Base-by-base conservation (phyloP, 53 echinoderm and acorn worm species). In the Crossaster papposus region DNA sequence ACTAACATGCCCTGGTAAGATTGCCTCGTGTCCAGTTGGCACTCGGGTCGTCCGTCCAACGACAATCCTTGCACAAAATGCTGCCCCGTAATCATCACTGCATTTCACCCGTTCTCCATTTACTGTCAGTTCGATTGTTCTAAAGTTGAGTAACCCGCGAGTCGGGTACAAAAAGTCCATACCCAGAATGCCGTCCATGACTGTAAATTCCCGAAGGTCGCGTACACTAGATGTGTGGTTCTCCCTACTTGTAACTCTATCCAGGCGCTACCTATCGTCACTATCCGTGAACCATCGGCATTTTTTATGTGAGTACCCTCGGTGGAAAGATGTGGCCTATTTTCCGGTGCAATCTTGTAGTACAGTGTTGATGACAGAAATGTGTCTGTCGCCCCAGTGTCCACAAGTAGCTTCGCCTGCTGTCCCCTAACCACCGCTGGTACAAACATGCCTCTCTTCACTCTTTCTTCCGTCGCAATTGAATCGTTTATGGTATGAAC, bases 381-480 rank as follows among this genome's bases (percentile, higher is more conserved):
- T 0, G 91, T 85, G 78, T 91, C 23, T 1, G 85, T 85, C 14
- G 91, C 85, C 30, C 85, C 91, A n/a, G n/a, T n/a, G n/a, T n/a
- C n/a, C n/a, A n/a, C n/a, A n/a, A n/a, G n/a, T n/a, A n/a, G n/a
- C n/a, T 79, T 84, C 22, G 79, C 78, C 34, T 91, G 50, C 11
- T 68, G 37, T 29, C 85, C 78, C n/a, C 77, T 54, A 1, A 90
- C n/a, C 30, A 72, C 44, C 34, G 83, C 83, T 36, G 32, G 38
- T 14, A 91, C 86, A 80, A 55, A 91, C 77, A 91, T 32, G 31
- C 91, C 86, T 10, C 30, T 82, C 12, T 71, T 33, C 23, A 73
- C 74, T 32, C 24, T 51, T 24, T 38, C 17, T 9, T 38, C 10
- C 71, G 83, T 36, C 28, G 30, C 29, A 33, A 24, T 24, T n/a